phyloP scores from a whole-genome alignment of 2,113 vertebrate genomes.

The Gopherus flavomarginatus region DNA sequence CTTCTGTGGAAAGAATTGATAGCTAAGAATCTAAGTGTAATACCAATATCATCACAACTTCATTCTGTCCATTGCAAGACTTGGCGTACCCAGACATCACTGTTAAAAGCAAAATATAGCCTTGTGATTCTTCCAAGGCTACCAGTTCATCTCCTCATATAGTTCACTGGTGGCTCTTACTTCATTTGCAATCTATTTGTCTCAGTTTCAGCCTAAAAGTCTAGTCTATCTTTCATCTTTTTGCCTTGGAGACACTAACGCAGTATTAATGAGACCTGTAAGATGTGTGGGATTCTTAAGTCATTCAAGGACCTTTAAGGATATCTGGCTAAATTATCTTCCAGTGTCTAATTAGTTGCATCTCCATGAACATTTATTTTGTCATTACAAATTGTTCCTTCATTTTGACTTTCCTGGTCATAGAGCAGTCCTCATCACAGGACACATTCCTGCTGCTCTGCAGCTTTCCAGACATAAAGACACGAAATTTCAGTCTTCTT shows the following conservation, averaged over 20 bases:
- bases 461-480: neutral
- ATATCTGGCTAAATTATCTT: neutral
- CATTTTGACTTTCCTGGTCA: constrained; percentile 7
- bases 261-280: neutral
- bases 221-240: neutral
- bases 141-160: neutral
- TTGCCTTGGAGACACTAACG: neutral
- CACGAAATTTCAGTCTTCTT: neutral
- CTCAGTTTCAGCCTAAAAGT: constrained; percentile 26
- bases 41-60: neutral
- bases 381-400: neutral
- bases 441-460: neutral
- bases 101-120: neutral
- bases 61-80: neutral
- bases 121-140: neutral
- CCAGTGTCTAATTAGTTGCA: neutral
- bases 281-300: neutral
- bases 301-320: neutral
- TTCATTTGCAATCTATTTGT: constrained; percentile 8
- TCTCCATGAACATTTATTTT: neutral
- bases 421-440: neutral
- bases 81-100: neutral
- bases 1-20: neutral
- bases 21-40: neutral
- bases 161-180: constrained; percentile 5